Percentiles rank a stretch among this genome's conserved stretches.
phyloP scores from a whole-genome alignment of 1,140 invertebrate species.

The Bombus breviceps region DNA sequence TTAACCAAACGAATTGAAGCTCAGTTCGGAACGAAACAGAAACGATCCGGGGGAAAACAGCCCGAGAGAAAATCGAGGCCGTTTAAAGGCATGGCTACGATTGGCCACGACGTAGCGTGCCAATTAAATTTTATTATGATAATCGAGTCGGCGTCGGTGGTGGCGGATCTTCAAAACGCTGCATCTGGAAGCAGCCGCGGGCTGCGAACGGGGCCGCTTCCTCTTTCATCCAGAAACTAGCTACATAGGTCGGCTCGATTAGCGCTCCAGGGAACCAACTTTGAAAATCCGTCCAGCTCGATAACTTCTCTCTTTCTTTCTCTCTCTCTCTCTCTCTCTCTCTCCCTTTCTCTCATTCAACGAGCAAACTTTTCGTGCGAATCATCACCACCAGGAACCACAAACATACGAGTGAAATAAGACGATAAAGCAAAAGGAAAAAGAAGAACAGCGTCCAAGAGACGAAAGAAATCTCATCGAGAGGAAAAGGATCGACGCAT shows the following conservation, averaged over 20 bases:
- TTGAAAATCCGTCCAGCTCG: slow-evolving; percentile 53
- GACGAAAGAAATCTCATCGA: neutral
- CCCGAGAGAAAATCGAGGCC: slow-evolving; percentile 36
- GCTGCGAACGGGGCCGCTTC: slow-evolving; percentile 14
- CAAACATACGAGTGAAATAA: neutral
- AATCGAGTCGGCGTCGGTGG: slow-evolving; percentile 44
- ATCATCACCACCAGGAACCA: neutral
- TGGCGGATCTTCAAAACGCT: slow-evolving; percentile 41
- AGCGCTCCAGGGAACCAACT: slow-evolving; percentile 56
- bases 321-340: neutral
- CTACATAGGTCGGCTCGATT: slow-evolving; percentile 53
- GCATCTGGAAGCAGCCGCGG: slow-evolving; percentile 28
- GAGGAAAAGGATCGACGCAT: slow-evolving; percentile 4
- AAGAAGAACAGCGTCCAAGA: neutral
- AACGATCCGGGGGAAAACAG: slow-evolving; percentile 1
- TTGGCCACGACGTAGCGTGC: slow-evolving; percentile 21
- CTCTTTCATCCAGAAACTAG: slow-evolving; percentile 41
- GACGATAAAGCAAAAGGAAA: neutral
- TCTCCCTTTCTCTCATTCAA: slow-evolving; percentile 1
- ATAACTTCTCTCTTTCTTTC: slow-evolving; percentile 48
- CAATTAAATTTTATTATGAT: slow-evolving; percentile 67
- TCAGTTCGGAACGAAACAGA: neutral
- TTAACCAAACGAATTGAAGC: neutral
- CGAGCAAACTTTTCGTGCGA: slow-evolving; percentile 28
- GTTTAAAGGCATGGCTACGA: slow-evolving; percentile 45